Percentiles rank a stretch among this genome's conserved stretches.
Evolutionary conservation across 1,140 invertebrate species (phyloP).

Genomic region (Notospermus geniculatus): DNA sequence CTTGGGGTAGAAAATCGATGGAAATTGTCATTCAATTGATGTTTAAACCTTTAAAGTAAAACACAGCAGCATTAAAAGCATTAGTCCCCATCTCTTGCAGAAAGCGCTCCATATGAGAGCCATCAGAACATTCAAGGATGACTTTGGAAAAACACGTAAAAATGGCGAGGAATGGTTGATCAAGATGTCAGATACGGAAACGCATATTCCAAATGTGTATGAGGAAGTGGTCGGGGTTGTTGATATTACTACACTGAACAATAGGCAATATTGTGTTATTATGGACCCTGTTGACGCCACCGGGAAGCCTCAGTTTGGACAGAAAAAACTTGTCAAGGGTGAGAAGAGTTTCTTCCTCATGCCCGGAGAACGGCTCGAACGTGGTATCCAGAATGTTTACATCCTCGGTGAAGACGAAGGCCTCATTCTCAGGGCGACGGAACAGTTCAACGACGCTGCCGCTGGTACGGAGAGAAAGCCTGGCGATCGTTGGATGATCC

Average conservation of each 20-base stretch:
- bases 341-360: slow-evolving; percentile 59
- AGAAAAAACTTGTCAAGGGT: slow-evolving; percentile 58
- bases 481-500: slow-evolving; percentile 61
- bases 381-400: slow-evolving; percentile 59
- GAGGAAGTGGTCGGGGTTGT: slow-evolving; percentile 58
- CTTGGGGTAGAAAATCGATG: too few relatives aligned
- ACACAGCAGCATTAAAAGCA: too few relatives aligned
- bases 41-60: too few relatives aligned
- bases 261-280: slow-evolving; percentile 59
- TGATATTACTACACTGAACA: slow-evolving; percentile 57
- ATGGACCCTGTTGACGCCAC: slow-evolving; percentile 56
- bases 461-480: slow-evolving; percentile 43
- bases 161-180: slow-evolving; percentile 62
- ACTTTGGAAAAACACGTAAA: slow-evolving; percentile 54
- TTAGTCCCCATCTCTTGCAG: slow-evolving; percentile 36
- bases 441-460: slow-evolving; percentile 54
- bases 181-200: slow-evolving; percentile 56
- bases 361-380: slow-evolving; percentile 58
- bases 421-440: slow-evolving; percentile 56
- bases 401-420: slow-evolving; percentile 60
- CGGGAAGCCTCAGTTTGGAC: slow-evolving; percentile 58
- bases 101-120: slow-evolving; percentile 58
- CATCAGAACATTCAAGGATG: slow-evolving; percentile 58
- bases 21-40: too few relatives aligned
- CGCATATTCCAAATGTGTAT: slow-evolving; percentile 61